Conservation (phyloP, 2,888 invertebrate species). For the Pyralis farinalis region DNA sequence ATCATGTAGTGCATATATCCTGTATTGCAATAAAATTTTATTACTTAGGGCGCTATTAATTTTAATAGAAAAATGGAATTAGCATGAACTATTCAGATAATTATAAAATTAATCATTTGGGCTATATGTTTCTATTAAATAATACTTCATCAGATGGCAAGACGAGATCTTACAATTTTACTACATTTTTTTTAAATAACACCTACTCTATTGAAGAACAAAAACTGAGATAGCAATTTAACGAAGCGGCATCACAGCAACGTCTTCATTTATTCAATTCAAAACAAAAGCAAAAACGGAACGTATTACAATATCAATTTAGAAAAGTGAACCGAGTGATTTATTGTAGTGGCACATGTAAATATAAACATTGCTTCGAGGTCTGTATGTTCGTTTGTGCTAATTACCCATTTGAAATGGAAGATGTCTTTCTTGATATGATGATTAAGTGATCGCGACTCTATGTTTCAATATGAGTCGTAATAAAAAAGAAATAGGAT, state of each 20-base stretch:
- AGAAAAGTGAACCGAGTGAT: slow-evolving; percentile 77
- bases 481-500: no score
- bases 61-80: no score
- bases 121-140: no score
- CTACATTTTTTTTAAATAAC: slow-evolving; percentile 1
- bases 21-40: no score
- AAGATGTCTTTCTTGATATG: neutral
- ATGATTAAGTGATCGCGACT: neutral
- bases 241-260: slow-evolving; percentile 71
- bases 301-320: slow-evolving; percentile 81
- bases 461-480: no score
- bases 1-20: no score
- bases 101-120: no score
- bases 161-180: no score
- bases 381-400: neutral
- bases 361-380: slow-evolving; percentile 35
- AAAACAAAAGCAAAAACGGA: slow-evolving; percentile 65
- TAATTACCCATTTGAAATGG: neutral
- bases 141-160: no score
- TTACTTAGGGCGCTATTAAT: no score
- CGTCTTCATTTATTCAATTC: slow-evolving; percentile 76
- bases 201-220: slow-evolving; percentile 36
- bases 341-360: slow-evolving; percentile 68
- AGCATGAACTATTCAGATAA: no score
- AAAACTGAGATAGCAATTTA: slow-evolving; percentile 70